Base-by-base conservation (phyloP, 2,797 vertebrate species). In the Syndactyla subalaris region DNA sequence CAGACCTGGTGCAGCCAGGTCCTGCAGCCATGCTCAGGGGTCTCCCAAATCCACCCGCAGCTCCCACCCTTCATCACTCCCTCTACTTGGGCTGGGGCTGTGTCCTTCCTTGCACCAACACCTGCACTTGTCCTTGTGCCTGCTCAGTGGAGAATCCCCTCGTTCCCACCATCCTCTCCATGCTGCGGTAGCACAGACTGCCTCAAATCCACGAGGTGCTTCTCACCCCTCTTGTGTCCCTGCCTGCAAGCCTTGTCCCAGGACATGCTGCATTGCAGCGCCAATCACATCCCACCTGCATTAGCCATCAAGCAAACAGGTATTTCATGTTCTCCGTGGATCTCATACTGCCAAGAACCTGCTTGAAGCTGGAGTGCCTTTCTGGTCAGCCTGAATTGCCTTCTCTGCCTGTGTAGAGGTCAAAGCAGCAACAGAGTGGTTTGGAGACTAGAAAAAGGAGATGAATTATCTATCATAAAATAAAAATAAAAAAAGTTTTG, bases 321-420 rank as follows among this genome's bases (percentile, higher is more conserved):
- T 18, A 29, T 18, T 72, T 88, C 92, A 79, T 84, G 85, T 95
- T 95, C 97, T 51, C 98, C 97, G 75, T 51, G 45, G 61, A 98
- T 96, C 3, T 97, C 59, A 27, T 97, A 97, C 23, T 96, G 38
- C 5, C 97, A 95, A 18, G 51, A 82, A 26, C 87, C 94, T 12
- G 95, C 88, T 15, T 48, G 66, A 80, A 99, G 98, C 9, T 73
- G 22, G 34, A 52, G 90, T 76, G 6, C 58, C 77, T 14, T 97
- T 94, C 66, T 66, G 85, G 78, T 98, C 96, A 63, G 94, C 93
- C 51, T 97, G 96, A 88, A 97, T 98, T 20, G 92, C 22, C 4
- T 97, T 98, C 94, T 98, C 98, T 84, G 98, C 89, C 48, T 89
- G 85, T 49, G 93, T 30, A 41, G 98, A 98, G 10, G 91, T 96